Conservation (phyloP, 2,113 vertebrate genomes). For the Vireo altiloquus region DNA sequence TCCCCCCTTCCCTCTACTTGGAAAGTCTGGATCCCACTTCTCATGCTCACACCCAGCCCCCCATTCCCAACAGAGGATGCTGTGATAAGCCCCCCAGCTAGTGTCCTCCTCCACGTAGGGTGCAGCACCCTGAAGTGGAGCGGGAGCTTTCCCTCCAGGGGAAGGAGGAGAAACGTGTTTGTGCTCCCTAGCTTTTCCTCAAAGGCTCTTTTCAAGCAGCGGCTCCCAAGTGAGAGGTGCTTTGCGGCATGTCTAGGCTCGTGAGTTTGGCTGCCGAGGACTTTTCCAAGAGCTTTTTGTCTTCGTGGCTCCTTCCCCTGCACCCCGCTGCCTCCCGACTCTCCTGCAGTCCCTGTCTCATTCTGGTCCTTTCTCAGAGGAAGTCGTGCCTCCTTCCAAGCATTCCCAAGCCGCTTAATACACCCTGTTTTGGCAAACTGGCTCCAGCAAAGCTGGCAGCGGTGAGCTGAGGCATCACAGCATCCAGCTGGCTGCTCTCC, state of each 20-base stretch:
- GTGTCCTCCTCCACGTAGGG: not conserved
- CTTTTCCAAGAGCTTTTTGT: not conserved
- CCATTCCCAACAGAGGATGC: not conserved
- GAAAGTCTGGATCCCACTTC: not conserved
- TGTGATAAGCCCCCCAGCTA: not conserved
- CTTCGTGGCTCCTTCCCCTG: not conserved
- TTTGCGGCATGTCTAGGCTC: conserved; percentile 1
- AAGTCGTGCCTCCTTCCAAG: not conserved
- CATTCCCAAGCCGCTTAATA: not conserved
- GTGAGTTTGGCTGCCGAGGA: conserved; percentile 16
- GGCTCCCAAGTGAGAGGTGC: not conserved
- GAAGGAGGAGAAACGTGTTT: conserved; percentile 17
- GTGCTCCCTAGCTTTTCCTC: conserved; percentile 18
- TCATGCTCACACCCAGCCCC: accelerated
- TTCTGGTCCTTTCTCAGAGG: not conserved
- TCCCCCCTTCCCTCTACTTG: not conserved
- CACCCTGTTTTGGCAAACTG: not conserved
- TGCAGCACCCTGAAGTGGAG: not conserved
- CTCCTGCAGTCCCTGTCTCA: not conserved
- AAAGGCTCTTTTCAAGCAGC: conserved; percentile 9
- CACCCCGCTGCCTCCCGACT: not conserved
- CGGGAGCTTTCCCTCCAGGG: not conserved
- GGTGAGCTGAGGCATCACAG: not conserved
- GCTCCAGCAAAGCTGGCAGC: not conserved
- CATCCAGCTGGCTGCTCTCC: conserved; percentile 21